A percentile compares a stretch with the other conserved stretches of the same genome.
Conservation (phyloP, 30 jellyfish, hydroid and myxozoan genomes). For the Aurelia aurita complex sp. Pacific region DNA sequence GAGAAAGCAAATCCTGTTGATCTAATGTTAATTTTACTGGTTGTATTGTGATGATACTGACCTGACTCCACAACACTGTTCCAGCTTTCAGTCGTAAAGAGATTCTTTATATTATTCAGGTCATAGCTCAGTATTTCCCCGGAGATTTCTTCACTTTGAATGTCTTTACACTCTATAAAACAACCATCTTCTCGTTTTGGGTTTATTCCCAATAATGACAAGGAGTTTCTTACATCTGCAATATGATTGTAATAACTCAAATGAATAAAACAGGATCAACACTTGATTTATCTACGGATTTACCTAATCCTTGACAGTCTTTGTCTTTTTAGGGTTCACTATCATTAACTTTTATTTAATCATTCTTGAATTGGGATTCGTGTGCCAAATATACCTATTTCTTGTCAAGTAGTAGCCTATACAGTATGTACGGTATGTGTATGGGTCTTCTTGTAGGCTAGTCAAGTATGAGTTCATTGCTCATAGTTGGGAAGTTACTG, state of each 20-base stretch:
- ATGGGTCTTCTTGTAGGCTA: too few species aligned
- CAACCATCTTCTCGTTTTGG: slow-evolving; percentile 6
- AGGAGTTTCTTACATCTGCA: slow-evolving; percentile 12
- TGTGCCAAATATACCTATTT: slow-evolving; percentile 1
- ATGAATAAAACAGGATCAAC: neutral
- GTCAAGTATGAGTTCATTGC: too few species aligned
- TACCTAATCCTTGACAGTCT: slow-evolving; percentile 3
- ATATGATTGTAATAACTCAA: slow-evolving; percentile 15
- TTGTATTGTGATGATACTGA: neutral
- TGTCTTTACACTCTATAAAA: neutral
- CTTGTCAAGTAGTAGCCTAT: neutral
- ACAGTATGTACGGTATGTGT: neutral
- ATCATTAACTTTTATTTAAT: neutral
- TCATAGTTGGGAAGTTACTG: slow-evolving; percentile 1
- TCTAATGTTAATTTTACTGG: neutral
- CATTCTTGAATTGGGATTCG: neutral
- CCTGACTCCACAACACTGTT: slow-evolving; percentile 14
- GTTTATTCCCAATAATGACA: slow-evolving; percentile 17
- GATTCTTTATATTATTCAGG: neutral
- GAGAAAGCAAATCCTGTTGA: too few species aligned
- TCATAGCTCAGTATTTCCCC: neutral
- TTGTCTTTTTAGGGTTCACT: neutral
- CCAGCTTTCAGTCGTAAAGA: slow-evolving; percentile 13
- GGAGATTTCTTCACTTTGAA: slow-evolving; percentile 6
- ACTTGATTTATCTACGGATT: neutral